Evolutionary conservation across 2,888 invertebrate genomes (phyloP).

Genomic region (Cephus pulcher): DNA sequence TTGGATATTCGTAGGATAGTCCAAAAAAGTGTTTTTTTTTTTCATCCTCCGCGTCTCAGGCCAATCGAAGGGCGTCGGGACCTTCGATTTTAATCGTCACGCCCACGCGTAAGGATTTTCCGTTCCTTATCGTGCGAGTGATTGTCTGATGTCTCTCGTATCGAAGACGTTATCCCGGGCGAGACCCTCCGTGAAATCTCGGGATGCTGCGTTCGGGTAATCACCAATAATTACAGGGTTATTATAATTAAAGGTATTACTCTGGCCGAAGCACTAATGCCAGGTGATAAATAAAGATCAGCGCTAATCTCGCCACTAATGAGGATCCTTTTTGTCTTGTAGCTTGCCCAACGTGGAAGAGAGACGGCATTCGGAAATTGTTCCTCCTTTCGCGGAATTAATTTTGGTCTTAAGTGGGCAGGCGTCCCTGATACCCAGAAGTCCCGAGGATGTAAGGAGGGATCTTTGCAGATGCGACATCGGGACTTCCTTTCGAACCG

Average conservation of each 20-base stretch:
- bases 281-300: conserved; percentile 46
- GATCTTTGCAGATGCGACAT: background rate
- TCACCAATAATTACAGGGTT: background rate
- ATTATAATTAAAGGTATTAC: conserved; percentile 34
- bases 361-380: background rate
- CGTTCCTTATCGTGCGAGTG: no score
- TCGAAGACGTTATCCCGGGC: background rate
- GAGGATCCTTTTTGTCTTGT: conserved; percentile 24
- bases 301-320: conserved; percentile 36
- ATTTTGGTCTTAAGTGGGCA: background rate
- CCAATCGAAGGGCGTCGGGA: no score
- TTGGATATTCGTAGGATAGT: background rate
- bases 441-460: background rate
- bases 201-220: background rate
- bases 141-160: background rate
- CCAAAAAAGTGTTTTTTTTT: background rate
- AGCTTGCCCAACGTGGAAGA: background rate
- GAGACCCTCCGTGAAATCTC: background rate
- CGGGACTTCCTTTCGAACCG: background rate
- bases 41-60: no score
- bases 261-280: conserved; percentile 17
- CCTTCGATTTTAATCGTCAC: no score
- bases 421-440: background rate
- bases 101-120: no score
- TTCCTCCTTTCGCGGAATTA: background rate